phyloP scores from a whole-genome alignment of 2,797 vertebrate species.

The Centropyge bicolor region DNA sequence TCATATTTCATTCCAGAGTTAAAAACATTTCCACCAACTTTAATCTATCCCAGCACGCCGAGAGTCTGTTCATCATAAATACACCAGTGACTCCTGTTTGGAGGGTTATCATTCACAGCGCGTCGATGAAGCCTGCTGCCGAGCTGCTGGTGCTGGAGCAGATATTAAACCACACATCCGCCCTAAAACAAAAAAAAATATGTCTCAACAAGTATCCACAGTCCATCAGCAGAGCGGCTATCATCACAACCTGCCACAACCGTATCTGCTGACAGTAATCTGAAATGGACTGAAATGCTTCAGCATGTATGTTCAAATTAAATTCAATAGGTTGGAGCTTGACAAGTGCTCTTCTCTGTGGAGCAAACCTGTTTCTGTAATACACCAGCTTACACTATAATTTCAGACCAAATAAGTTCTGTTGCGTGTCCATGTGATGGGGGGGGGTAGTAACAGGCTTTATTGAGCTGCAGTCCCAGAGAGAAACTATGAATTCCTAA shows the following conservation, averaged over 20 bases:
- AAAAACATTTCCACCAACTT: slow-evolving; percentile 29
- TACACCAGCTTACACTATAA: slow-evolving; percentile 18
- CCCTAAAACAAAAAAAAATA: slow-evolving; percentile 24
- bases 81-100: neutral
- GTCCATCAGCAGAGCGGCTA: slow-evolving; percentile 4
- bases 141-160: slow-evolving; percentile 9
- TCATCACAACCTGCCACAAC: slow-evolving; percentile 36
- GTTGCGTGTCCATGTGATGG: slow-evolving; percentile 12
- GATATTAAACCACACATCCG: slow-evolving; percentile 30
- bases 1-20: slow-evolving; percentile 13
- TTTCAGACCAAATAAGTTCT: slow-evolving; percentile 11
- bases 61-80: slow-evolving; percentile 34
- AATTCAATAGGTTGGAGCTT: slow-evolving; percentile 25
- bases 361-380: neutral
- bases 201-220: slow-evolving; percentile 38
- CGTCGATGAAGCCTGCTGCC: slow-evolving; percentile 16
- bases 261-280: slow-evolving; percentile 29
- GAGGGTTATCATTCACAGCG: slow-evolving; percentile 37
- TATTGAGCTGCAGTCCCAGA: slow-evolving; percentile 53
- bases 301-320: slow-evolving; percentile 32
- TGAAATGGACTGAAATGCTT: slow-evolving; percentile 37
- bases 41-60: slow-evolving; percentile 25
- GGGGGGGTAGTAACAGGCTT: slow-evolving; percentile 6
- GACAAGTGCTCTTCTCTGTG: neutral
- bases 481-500: slow-evolving; percentile 53